A percentile compares a stretch with the other conserved stretches of the same genome.
Evolutionary conservation across 2,113 vertebrate species (phyloP).

Genomic region (Rhombomys opimus): DNA sequence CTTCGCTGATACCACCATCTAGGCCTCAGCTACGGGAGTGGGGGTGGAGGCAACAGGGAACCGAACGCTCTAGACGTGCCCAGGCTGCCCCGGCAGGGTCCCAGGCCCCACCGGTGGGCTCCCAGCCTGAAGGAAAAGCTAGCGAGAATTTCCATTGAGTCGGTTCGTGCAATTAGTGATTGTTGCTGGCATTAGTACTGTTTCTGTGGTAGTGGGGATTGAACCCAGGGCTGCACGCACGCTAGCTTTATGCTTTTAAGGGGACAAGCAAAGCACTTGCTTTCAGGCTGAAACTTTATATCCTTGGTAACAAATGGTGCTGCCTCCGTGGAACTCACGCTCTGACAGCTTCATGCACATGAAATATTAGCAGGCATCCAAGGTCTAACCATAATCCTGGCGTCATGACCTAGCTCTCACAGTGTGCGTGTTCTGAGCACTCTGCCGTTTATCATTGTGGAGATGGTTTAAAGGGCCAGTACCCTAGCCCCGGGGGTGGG

Average conservation of each 20-base stretch:
- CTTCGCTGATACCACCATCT: background rate
- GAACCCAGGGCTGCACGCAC: too few relatives aligned
- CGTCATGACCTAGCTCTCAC: background rate
- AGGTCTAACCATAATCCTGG: background rate
- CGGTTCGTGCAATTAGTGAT: background rate
- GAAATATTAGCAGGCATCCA: background rate
- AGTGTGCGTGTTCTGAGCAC: background rate
- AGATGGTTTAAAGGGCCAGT: background rate
- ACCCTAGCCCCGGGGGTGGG: background rate
- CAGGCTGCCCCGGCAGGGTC: too few relatives aligned
- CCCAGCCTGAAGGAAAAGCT: background rate
- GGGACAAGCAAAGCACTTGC: background rate
- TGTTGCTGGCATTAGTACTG: background rate
- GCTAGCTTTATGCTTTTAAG: background rate
- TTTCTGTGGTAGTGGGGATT: background rate
- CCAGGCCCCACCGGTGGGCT: background rate
- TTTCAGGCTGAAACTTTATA: background rate
- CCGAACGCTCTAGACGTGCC: fast-evolving
- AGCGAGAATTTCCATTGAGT: background rate
- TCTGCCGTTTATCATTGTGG: background rate
- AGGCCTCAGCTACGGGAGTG: fast-evolving
- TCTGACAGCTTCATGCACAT: background rate
- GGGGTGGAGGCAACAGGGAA: too few relatives aligned
- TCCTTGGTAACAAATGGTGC: background rate
- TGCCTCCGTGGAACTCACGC: background rate